These are phyloP conservation scores for Cephus pulcher DNA, from an alignment of 2,888 invertebrate species.

Conservation along the genomic window DNA sequence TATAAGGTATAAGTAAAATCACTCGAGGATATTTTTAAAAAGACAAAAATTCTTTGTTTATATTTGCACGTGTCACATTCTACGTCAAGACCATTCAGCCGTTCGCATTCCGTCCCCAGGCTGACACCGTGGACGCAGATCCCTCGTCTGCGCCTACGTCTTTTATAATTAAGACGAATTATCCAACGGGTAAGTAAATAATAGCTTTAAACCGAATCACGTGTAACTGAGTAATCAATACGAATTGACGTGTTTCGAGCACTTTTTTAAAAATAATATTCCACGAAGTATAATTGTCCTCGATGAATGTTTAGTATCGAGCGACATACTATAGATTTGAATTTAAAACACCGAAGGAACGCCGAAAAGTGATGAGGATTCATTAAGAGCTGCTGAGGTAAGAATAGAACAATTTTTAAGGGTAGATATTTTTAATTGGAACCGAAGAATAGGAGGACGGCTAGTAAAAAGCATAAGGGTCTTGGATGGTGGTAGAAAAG, in stretches of 20 bases:
- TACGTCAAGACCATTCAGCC: not conserved
- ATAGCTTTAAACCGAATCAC: not conserved
- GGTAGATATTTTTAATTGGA: not conserved
- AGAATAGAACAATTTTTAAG: not conserved
- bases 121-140: not conserved
- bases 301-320: not conserved
- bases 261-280: not conserved
- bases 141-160: not conserved
- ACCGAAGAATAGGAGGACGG: not conserved
- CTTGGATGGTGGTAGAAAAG: conserved; percentile 15
- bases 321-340: not conserved
- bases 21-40: not conserved
- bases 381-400: not conserved
- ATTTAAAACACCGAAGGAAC: not conserved
- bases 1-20: not conserved
- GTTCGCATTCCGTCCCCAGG: not conserved
- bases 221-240: not conserved
- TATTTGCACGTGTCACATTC: not conserved
- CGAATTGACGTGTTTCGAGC: not conserved
- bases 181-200: not conserved
- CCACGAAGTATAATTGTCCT: not conserved
- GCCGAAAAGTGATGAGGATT: too few species aligned
- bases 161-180: not conserved
- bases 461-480: not conserved
- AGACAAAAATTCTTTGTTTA: not conserved